Conservation (phyloP, 2,888 invertebrate species). For the Lacanobia wlatinum region DNA sequence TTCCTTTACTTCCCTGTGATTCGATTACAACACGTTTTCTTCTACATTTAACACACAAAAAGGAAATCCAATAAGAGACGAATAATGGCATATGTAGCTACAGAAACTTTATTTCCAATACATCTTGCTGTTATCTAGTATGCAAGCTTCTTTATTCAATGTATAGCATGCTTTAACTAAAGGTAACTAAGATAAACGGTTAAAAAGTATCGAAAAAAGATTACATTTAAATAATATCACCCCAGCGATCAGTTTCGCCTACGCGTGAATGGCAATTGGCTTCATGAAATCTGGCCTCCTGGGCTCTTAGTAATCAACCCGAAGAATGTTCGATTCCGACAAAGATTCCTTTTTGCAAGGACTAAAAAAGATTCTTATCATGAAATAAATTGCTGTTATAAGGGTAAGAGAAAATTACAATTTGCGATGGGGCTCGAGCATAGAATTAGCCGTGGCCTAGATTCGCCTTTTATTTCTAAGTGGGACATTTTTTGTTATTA, state of each 20-base stretch:
- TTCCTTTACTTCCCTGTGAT: conserved; percentile 58
- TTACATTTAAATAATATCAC: conserved; percentile 91
- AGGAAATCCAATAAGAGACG: conserved; percentile 30
- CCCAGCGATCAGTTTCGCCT: conserved; percentile 88
- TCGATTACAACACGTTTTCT: conserved; percentile 63
- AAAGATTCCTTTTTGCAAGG: conserved; percentile 85
- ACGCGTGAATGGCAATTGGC: conserved; percentile 87
- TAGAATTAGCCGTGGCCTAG: conserved; percentile 80
- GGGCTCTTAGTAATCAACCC: conserved; percentile 88
- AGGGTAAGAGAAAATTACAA: conserved; percentile 86
- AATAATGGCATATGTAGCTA: conserved; percentile 12
- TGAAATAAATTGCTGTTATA: conserved; percentile 83
- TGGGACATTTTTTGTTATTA: conserved; percentile 58
- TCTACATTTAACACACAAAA: conserved; percentile 54
- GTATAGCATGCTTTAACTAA: conserved; percentile 64
- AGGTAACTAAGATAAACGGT: conserved; percentile 73
- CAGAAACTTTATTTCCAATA: conserved; percentile 14
- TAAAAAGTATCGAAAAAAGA: conserved; percentile 89
- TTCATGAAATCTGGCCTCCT: conserved; percentile 88
- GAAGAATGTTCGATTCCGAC: conserved; percentile 85
- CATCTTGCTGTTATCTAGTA: conserved; percentile 32
- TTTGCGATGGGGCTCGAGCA: conserved; percentile 83
- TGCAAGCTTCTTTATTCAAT: conserved; percentile 21
- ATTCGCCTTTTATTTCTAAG: conserved; percentile 63
- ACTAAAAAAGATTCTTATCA: conserved; percentile 89